Percentiles rank a stretch among this genome's conserved stretches.
These are phyloP conservation scores for Acropora tenuis DNA, from an alignment of 64 coral and sea anemone species.

Conservation along the genomic window DNA sequence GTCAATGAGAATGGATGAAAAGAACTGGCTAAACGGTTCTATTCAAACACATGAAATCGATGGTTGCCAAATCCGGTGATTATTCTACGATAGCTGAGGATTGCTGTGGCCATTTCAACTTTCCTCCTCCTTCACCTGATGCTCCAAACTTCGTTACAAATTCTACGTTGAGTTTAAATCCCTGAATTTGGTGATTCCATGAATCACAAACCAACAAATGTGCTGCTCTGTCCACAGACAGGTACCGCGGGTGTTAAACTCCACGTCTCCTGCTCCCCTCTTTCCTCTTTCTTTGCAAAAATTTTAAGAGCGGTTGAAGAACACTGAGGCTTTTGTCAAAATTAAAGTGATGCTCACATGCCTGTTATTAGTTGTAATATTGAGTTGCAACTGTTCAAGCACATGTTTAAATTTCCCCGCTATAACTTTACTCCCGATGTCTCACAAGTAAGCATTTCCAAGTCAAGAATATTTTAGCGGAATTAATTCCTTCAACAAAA, in stretches of 20 bases:
- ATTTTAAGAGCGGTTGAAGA: no score
- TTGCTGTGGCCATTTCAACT: neutral
- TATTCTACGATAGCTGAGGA: neutral
- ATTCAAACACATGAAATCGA: neutral
- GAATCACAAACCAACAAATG: neutral
- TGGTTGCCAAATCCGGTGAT: neutral
- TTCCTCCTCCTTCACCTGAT: neutral
- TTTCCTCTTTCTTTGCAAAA: neutral
- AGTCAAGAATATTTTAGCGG: no score
- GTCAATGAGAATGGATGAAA: no score
- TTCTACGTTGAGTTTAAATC: neutral
- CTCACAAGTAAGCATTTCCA: no score
- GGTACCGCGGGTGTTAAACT: neutral
- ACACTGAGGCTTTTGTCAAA: neutral
- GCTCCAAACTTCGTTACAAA: neutral
- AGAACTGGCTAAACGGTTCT: neutral
- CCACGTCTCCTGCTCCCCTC: neutral
- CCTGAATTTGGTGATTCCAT: neutral
- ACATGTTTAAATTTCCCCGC: neutral
- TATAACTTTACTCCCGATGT: neutral
- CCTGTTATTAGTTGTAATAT: neutral
- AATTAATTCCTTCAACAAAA: no score
- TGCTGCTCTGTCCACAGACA: neutral
- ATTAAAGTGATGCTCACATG: neutral
- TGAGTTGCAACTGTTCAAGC: neutral